These are phyloP conservation scores for Thalassarche chlororhynchos DNA, from an alignment of 2,113 vertebrate species.

Conservation along the genomic window DNA sequence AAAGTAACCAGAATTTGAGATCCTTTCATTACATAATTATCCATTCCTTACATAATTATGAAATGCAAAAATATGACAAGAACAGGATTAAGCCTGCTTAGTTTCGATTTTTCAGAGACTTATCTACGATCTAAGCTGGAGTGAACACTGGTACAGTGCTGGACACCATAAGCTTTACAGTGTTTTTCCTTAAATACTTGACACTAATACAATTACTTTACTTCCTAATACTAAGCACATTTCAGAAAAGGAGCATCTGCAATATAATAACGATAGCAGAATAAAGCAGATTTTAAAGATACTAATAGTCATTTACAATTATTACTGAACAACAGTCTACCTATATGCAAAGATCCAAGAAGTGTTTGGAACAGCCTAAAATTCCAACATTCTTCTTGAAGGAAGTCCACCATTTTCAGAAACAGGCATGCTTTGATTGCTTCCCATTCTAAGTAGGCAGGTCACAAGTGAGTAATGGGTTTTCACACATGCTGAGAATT, in stretches of 20 bases:
- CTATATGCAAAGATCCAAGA: background rate
- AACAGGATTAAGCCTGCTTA: background rate
- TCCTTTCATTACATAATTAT: too few relatives aligned
- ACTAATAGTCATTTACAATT: background rate
- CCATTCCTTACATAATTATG: background rate
- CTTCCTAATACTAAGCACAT: background rate
- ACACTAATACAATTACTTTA: background rate
- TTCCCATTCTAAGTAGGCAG: background rate
- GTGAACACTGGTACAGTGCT: background rate
- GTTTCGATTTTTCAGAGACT: background rate
- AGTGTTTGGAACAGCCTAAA: background rate
- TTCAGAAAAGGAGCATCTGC: background rate
- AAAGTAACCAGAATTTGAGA: background rate
- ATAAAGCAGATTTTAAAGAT: background rate
- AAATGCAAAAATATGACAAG: background rate
- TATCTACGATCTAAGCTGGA: background rate
- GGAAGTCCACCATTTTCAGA: background rate
- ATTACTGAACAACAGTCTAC: background rate
- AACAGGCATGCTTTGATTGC: background rate
- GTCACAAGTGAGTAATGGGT: background rate
- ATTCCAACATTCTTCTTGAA: background rate
- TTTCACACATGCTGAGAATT: background rate
- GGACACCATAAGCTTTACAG: background rate
- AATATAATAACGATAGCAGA: background rate
- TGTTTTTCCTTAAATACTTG: background rate